A percentile compares a stretch with the other conserved stretches of the same genome.
phyloP scores from a whole-genome alignment of 2,888 invertebrate genomes.

The Hartigia nigra region DNA sequence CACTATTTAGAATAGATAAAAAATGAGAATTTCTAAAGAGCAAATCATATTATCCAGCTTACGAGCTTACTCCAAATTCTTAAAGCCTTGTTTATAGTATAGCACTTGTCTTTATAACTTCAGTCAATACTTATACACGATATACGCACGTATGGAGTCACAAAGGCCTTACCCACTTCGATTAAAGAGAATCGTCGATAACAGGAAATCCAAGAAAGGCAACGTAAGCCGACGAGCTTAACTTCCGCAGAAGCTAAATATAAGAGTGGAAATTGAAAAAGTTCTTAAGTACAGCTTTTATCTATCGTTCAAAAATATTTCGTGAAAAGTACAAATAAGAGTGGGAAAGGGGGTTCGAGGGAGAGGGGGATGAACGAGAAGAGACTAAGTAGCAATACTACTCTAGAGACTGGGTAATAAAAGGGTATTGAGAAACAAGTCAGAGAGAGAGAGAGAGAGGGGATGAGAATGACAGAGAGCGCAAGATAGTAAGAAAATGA shows the following conservation, averaged over 20 bases:
- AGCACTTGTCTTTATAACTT: neutral
- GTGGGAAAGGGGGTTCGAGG: too few relatives aligned
- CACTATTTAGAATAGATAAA: too few relatives aligned
- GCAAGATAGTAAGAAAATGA: neutral
- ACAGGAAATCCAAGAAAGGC: too few relatives aligned
- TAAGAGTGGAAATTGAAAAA: constrained; percentile 32
- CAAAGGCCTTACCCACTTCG: neutral
- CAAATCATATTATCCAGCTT: neutral
- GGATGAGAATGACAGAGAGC: constrained; percentile 6
- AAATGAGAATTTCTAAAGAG: neutral
- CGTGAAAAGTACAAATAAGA: too few relatives aligned
- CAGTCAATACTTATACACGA: neutral
- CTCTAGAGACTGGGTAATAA: constrained; percentile 6
- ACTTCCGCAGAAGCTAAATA: neutral
- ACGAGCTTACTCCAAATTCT: neutral
- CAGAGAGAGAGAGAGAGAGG: constrained; percentile 24
- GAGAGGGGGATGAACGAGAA: too few relatives aligned
- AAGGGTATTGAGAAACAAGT: constrained; percentile 32
- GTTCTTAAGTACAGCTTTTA: constrained; percentile 35
- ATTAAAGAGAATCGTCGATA: neutral
- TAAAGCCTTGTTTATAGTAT: too few relatives aligned
- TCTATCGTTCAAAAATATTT: constrained; percentile 37
- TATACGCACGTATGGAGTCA: neutral
- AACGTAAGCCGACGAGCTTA: neutral
- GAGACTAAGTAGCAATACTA: too few relatives aligned